These are phyloP conservation scores for Apotomis capreana DNA, from an alignment of 2,888 invertebrate genomes.

Conservation along the genomic window DNA sequence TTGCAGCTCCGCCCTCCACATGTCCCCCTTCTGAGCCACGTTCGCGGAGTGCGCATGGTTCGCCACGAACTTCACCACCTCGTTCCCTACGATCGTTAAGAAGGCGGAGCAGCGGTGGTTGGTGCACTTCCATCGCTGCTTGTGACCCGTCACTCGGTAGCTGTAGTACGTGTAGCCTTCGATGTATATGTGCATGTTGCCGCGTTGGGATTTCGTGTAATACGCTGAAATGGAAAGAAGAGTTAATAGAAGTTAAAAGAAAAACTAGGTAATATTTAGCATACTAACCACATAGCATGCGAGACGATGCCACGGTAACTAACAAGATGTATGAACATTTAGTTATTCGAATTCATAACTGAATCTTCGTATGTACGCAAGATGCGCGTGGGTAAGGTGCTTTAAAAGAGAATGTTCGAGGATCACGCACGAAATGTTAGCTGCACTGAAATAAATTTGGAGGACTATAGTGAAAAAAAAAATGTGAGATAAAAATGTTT, in stretches of 20 bases:
- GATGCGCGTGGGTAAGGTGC: no score
- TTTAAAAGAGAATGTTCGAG: no score
- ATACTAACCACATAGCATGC: no score
- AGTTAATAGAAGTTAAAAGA: not conserved
- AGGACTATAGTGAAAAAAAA: no score
- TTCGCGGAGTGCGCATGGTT: constrained; percentile 24
- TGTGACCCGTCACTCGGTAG: constrained; percentile 27
- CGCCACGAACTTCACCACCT: constrained; percentile 27
- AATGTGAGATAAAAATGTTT: no score
- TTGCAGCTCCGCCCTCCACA: constrained; percentile 24
- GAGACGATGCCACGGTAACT: no score
- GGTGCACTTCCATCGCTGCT: constrained; percentile 36
- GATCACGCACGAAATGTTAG: no score
- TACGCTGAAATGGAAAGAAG: constrained; percentile 16
- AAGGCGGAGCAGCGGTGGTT: constrained; percentile 32
- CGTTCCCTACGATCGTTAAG: constrained; percentile 13
- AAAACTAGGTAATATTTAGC: not conserved
- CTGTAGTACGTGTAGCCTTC: constrained; percentile 42
- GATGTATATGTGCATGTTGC: constrained; percentile 36
- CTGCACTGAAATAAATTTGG: no score
- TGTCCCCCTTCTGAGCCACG: not conserved
- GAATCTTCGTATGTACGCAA: no score
- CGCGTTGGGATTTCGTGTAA: constrained; percentile 39
- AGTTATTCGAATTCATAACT: no score
- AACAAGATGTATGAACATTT: no score